These are phyloP conservation scores for Andrena camellia DNA, from an alignment of 2,888 invertebrate genomes.

Conservation along the genomic window DNA sequence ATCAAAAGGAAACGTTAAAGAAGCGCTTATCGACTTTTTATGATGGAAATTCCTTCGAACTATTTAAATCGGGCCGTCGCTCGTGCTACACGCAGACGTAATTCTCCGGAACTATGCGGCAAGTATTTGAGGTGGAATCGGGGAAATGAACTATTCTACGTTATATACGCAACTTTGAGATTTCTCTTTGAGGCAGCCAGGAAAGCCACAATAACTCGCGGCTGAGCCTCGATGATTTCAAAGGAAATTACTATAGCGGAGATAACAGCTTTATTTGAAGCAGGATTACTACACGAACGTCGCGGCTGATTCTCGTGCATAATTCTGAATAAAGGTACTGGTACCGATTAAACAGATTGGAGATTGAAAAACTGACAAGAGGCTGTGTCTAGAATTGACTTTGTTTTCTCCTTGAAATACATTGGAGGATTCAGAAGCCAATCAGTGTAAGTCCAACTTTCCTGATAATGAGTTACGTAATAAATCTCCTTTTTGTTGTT, in stretches of 20 bases:
- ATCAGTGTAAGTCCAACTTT: too few species aligned
- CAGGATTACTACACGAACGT: constrained; percentile 10
- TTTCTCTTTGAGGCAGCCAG: constrained; percentile 54
- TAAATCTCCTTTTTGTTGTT: too few species aligned
- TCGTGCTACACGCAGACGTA: constrained; percentile 51
- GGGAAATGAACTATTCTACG: constrained; percentile 66
- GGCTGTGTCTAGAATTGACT: too few species aligned
- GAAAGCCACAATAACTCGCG: constrained; percentile 68
- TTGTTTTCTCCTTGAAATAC: too few species aligned
- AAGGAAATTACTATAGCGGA: constrained; percentile 60
- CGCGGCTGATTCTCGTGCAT: not conserved
- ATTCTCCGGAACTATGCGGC: constrained; percentile 70
- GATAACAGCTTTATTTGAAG: constrained; percentile 59
- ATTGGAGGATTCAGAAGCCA: too few species aligned
- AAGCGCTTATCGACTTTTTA: constrained; percentile 63
- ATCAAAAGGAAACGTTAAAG: constrained; percentile 51
- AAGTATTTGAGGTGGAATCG: constrained; percentile 69
- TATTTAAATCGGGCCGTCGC: constrained; percentile 70
- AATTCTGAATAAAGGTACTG: not conserved
- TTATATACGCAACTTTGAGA: constrained; percentile 67
- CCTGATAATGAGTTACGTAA: too few species aligned
- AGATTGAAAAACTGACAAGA: too few species aligned
- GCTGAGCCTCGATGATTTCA: constrained; percentile 56
- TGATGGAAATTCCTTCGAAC: constrained; percentile 63
- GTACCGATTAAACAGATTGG: not conserved